A percentile compares a stretch with the other conserved stretches of the same genome.
Evolutionary conservation across 2,113 vertebrate genomes (phyloP).

Genomic region (Amblyopsis rosae): DNA sequence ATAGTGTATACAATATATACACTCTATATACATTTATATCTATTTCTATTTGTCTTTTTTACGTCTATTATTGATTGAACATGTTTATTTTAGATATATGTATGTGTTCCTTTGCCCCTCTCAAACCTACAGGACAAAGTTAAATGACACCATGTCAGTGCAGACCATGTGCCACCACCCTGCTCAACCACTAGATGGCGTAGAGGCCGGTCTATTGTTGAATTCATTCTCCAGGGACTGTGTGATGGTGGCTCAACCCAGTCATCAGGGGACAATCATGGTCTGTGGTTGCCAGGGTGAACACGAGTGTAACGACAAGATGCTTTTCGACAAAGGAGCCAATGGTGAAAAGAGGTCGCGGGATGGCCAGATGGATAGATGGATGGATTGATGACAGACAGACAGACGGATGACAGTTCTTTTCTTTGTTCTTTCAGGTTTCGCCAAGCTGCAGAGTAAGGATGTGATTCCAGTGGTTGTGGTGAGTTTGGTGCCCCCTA

Average conservation of each 20-base stretch:
- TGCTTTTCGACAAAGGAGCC: slow-evolving; percentile 83
- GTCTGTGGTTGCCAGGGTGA: slow-evolving; percentile 82
- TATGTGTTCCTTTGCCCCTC: neutral
- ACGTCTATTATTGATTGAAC: too few relatives aligned
- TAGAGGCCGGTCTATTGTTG: slow-evolving; percentile 78
- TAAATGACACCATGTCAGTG: slow-evolving; percentile 83
- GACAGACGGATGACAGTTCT: neutral
- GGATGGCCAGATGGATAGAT: neutral
- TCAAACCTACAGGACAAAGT: slow-evolving; percentile 78
- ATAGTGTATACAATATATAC: neutral
- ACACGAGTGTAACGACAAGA: slow-evolving; percentile 87
- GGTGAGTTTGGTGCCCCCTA: slow-evolving; percentile 83
- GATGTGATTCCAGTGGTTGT: slow-evolving; percentile 86
- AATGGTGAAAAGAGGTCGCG: slow-evolving; percentile 67
- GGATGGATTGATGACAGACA: neutral
- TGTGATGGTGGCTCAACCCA: slow-evolving; percentile 78
- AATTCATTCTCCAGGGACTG: slow-evolving; percentile 83
- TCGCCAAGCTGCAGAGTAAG: slow-evolving; percentile 82
- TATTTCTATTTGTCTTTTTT: neutral
- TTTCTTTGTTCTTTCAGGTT: slow-evolving; percentile 66
- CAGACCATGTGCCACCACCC: slow-evolving; percentile 85
- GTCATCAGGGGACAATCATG: slow-evolving; percentile 70
- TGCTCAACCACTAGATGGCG: slow-evolving; percentile 77
- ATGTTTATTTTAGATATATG: neutral
- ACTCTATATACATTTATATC: neutral